Percentiles rank a stretch among this genome's conserved stretches.
Evolutionary conservation across 2,888 invertebrate species (phyloP).

Genomic region (Chironomus riparius): DNA sequence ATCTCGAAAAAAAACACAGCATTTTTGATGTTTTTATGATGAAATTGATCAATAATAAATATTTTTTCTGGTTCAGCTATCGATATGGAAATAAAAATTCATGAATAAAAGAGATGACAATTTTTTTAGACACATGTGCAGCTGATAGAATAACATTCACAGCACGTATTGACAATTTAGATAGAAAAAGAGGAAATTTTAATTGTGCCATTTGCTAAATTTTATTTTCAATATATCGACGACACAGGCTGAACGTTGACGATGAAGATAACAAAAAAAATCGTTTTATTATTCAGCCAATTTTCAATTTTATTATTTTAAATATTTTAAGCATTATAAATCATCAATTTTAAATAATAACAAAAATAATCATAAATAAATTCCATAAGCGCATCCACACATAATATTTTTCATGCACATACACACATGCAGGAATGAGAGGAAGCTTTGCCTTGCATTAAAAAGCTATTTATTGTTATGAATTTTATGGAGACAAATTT

Average conservation of each 20-base stretch:
- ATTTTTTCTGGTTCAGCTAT: too few relatives aligned
- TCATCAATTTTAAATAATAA: slow-evolving; percentile 11
- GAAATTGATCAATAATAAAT: too few relatives aligned
- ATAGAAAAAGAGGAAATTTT: background rate
- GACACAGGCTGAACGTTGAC: too few relatives aligned
- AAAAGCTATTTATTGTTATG: background rate
- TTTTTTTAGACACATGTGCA: too few relatives aligned
- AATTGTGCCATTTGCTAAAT: background rate
- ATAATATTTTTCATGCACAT: background rate
- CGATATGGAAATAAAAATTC: too few relatives aligned
- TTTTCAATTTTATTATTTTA: slow-evolving; percentile 19
- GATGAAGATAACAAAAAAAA: background rate
- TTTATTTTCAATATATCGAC: background rate
- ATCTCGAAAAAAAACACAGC: too few relatives aligned
- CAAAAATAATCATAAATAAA: background rate
- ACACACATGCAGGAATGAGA: background rate
- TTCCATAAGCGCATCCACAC: background rate
- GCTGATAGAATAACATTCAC: background rate
- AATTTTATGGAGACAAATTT: background rate
- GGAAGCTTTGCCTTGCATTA: background rate
- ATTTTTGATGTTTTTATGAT: too few relatives aligned
- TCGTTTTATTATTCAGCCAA: background rate
- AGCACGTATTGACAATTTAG: background rate
- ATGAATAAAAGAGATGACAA: too few relatives aligned
- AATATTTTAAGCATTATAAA: slow-evolving; percentile 11